phyloP scores from a whole-genome alignment of 2,113 vertebrate genomes.

The Paramormyrops kingsleyae region DNA sequence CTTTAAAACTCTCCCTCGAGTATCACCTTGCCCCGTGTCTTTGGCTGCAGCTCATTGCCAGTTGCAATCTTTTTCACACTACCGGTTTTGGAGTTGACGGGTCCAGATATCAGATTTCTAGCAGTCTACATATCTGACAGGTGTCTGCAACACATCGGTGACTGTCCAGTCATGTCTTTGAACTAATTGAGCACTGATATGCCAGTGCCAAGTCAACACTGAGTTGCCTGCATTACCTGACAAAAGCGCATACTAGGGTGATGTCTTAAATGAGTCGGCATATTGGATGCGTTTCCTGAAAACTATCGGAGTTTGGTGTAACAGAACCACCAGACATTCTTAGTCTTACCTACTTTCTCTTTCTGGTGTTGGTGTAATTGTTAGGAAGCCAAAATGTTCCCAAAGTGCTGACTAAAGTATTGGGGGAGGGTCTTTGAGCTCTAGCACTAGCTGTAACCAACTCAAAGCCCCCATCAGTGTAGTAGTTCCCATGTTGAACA shows the following conservation, averaged over 20 bases:
- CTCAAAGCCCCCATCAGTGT: neutral
- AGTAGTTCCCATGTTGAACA: neutral
- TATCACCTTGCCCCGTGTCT: neutral
- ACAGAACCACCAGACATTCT: neutral
- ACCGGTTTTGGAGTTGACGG: neutral
- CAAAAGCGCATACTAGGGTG: neutral
- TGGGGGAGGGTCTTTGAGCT: neutral
- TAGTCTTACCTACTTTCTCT: neutral
- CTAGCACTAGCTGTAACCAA: neutral
- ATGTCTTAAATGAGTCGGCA: neutral
- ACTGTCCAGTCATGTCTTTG: neutral
- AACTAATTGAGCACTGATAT: neutral
- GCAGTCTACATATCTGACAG: neutral
- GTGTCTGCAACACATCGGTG: neutral
- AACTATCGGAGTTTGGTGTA: neutral
- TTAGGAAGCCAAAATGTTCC: neutral
- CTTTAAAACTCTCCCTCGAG: neutral
- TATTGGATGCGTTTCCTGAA: neutral
- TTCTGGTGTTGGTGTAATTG: neutral
- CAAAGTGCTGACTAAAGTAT: neutral
- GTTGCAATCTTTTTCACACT: neutral
- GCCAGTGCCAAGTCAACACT: neutral
- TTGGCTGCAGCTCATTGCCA: neutral
- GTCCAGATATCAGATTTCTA: too few species aligned
- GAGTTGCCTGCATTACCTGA: neutral